phyloP scores from a whole-genome alignment of 2,888 invertebrate species.

The Spodoptera picta region DNA sequence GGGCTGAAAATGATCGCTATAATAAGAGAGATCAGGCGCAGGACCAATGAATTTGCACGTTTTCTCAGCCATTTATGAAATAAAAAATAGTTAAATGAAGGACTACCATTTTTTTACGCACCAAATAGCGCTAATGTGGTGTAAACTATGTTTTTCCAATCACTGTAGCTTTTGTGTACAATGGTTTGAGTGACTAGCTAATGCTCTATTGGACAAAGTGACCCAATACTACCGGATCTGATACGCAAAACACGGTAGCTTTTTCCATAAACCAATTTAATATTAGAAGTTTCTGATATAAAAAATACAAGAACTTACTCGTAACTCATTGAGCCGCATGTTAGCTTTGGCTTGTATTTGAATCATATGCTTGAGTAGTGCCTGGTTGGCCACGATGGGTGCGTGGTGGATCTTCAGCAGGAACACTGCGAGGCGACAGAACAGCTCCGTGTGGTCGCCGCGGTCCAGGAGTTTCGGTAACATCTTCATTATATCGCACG shows the following conservation, averaged over 20 bases:
- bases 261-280: too few species aligned
- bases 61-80: not conserved
- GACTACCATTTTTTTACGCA: too few species aligned
- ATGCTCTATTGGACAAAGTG: too few species aligned
- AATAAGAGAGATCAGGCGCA: too few species aligned
- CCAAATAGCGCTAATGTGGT: too few species aligned
- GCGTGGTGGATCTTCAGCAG: conserved; percentile 93
- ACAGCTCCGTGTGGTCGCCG: conserved; percentile 92
- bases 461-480: conserved; percentile 91
- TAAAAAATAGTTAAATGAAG: not conserved
- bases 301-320: conserved; percentile 81
- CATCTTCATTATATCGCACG: conserved; percentile 92
- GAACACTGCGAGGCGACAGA: conserved; percentile 93
- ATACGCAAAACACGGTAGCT: too few species aligned
- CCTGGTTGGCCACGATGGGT: conserved; percentile 92
- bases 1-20: too few species aligned
- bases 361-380: conserved; percentile 90
- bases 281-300: not conserved
- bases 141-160: too few species aligned
- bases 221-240: too few species aligned
- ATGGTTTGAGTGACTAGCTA: too few species aligned
- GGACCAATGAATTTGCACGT: not conserved
- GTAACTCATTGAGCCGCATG: conserved; percentile 88
- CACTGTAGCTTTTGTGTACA: too few species aligned
- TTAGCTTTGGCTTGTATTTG: conserved; percentile 89